Percentiles rank a stretch among this genome's conserved stretches.
These are phyloP conservation scores for Mus pahari DNA, from an alignment of 2,113 vertebrate genomes.

Conservation along the genomic window DNA sequence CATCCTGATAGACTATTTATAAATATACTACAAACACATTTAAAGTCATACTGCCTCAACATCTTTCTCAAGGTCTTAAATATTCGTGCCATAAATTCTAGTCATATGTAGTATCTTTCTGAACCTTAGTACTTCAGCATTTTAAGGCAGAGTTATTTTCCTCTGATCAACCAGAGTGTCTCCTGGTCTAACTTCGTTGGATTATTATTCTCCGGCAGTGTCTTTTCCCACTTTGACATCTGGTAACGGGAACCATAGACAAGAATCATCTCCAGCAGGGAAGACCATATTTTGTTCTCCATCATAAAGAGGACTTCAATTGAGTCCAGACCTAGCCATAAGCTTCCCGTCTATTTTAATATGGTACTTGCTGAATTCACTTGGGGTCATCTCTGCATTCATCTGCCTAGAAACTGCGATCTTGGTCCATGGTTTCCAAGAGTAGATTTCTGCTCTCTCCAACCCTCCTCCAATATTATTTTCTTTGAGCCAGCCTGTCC, in stretches of 20 bases:
- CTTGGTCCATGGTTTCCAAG: constrained; percentile 53
- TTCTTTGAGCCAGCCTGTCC: constrained; percentile 61
- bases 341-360: constrained; percentile 30
- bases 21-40: background rate
- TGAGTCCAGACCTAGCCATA: constrained; percentile 21
- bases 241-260: background rate
- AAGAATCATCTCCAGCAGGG: constrained; percentile 31
- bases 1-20: background rate
- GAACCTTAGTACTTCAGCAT: background rate
- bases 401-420: constrained; percentile 42
- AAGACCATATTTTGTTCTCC: background rate
- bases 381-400: constrained; percentile 12
- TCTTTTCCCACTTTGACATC: background rate
- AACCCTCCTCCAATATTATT: constrained; percentile 41
- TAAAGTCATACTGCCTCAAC: background rate
- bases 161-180: background rate
- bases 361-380: background rate
- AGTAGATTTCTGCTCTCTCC: constrained; percentile 39
- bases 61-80: background rate
- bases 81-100: background rate
- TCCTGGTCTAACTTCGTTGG: background rate
- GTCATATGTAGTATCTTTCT: background rate
- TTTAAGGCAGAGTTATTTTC: background rate
- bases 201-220: background rate
- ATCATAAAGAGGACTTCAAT: constrained; percentile 51